These are phyloP conservation scores for Psix sp. DNA, from an alignment of 1,140 invertebrate species.

Conservation along the genomic window DNA sequence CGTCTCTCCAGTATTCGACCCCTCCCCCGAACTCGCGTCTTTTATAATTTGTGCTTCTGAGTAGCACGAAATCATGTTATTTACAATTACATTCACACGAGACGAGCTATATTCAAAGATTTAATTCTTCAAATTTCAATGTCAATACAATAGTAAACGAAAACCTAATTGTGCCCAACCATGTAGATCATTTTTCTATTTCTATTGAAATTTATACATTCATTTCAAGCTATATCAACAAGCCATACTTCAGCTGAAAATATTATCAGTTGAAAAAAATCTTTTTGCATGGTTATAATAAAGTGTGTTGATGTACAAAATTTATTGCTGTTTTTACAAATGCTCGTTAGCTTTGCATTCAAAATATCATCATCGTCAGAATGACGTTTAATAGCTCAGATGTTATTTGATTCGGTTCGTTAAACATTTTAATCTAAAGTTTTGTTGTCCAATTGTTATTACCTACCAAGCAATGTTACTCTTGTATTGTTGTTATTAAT, in stretches of 20 bases:
- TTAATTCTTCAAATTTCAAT: slow-evolving; percentile 36
- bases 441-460: slow-evolving; percentile 22
- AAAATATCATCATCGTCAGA: slow-evolving; percentile 8
- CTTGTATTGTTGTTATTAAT: slow-evolving; percentile 22
- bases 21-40: slow-evolving; percentile 11
- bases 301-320: too few relatives aligned
- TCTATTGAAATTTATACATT: too few relatives aligned
- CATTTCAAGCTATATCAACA: too few relatives aligned
- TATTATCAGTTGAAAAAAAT: too few relatives aligned
- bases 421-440: slow-evolving; percentile 38
- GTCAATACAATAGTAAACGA: slow-evolving; percentile 25
- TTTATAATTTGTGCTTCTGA: slow-evolving; percentile 36
- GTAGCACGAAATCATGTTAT: slow-evolving; percentile 48
- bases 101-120: slow-evolving; percentile 35
- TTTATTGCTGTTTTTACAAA: too few relatives aligned
- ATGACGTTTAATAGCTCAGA: slow-evolving; percentile 11
- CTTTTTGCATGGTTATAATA: too few relatives aligned
- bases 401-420: slow-evolving; percentile 14
- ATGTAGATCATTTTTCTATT: slow-evolving; percentile 15
- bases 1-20: slow-evolving; percentile 23
- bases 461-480: slow-evolving; percentile 1
- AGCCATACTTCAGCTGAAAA: too few relatives aligned
- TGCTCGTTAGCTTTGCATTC: background rate
- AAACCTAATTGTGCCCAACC: slow-evolving; percentile 18
- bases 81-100: slow-evolving; percentile 50